Evolutionary conservation across 2,888 invertebrate genomes (phyloP), one percentile per base, ranked within the genome.

Genomic region (Julus scanicus): DNA sequence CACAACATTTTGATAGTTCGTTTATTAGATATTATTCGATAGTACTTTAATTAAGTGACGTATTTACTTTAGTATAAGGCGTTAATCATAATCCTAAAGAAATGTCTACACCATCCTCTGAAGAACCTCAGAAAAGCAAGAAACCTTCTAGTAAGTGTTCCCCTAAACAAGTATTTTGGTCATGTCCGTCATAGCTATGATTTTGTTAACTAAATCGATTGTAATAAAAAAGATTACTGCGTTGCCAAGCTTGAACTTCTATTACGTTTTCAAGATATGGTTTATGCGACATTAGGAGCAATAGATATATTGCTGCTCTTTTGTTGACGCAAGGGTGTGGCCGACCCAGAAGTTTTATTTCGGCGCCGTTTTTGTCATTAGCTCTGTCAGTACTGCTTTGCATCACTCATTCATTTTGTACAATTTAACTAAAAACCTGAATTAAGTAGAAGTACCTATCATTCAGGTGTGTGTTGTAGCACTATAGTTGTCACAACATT

Each of bases 71-170:
- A 71, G 20, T 29, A 57, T 57, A n/a, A 71, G 9, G 2, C 29
- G 71, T 71, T 8, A 37, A 37, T 80, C 15, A 80, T 37, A 37
- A 15, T 80, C 11, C 39, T 37, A 37, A 37, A 80, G 6, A 39
- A n/a, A 89, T 89, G 89, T 87, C 89, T n/a, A 86, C 87, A 1
- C 86, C 89, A 80, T 84, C 87, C 13, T 44, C 83, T 40, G 89
- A 89, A 37, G 89, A 89, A 20, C 87, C 83, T 37, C 85, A 80
- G 6, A 89, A 89, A 53, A 89, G 89, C 8, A 94, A 94, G 91
- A 92, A 93, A 91, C 94, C 94, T 90, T 94, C 94, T 92, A 94
- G 94, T 94, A 92, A 92, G 91, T 91, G 89, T 15, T 11, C 29
- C 37, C 44, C 3, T 80, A 37, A 37, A 29, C 40, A 85, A 48